phyloP scores from a whole-genome alignment of 2,113 vertebrate genomes.

The Clinocottus analis region DNA sequence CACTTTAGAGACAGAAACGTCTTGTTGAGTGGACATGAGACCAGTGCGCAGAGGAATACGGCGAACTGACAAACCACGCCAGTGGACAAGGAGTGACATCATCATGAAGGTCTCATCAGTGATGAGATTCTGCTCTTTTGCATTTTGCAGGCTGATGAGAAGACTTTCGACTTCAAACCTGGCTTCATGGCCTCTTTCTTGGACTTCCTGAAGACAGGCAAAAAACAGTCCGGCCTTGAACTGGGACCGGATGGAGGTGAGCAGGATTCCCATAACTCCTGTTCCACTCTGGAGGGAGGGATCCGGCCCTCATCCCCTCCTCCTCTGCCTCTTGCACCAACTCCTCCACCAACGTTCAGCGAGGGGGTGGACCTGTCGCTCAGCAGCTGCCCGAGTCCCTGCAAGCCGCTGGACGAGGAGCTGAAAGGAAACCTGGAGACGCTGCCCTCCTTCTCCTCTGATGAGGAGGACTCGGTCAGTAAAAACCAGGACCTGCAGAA shows the following conservation, averaged over 20 bases:
- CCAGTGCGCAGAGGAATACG: not conserved
- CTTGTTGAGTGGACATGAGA: not conserved
- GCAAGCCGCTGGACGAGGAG: slow-evolving; percentile 90
- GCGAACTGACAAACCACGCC: not conserved
- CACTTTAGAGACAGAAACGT: not conserved
- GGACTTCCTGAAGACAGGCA: slow-evolving; percentile 90
- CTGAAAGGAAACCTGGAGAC: slow-evolving; percentile 92
- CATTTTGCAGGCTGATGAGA: slow-evolving; percentile 85
- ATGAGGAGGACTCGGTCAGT: slow-evolving; percentile 92
- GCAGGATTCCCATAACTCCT: slow-evolving; percentile 56
- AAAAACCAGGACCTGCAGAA: slow-evolving; percentile 95
- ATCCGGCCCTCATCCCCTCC: slow-evolving; percentile 69
- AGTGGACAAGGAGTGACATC: not conserved
- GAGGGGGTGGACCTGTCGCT: slow-evolving; percentile 81
- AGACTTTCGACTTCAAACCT: slow-evolving; percentile 89
- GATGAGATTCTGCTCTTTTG: slow-evolving; percentile 16
- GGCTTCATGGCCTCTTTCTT: slow-evolving; percentile 92
- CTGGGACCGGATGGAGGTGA: slow-evolving; percentile 29
- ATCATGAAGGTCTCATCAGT: not conserved
- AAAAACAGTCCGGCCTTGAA: slow-evolving; percentile 75
- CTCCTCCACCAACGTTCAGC: slow-evolving; percentile 55
- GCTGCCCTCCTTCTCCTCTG: slow-evolving; percentile 91
- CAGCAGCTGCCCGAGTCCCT: slow-evolving; percentile 86
- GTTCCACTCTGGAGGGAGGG: slow-evolving; percentile 76
- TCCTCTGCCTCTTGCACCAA: slow-evolving; percentile 55